These are phyloP conservation scores for Quiscalus mexicanus DNA, from an alignment of 2,113 vertebrate species.

Conservation along the genomic window DNA sequence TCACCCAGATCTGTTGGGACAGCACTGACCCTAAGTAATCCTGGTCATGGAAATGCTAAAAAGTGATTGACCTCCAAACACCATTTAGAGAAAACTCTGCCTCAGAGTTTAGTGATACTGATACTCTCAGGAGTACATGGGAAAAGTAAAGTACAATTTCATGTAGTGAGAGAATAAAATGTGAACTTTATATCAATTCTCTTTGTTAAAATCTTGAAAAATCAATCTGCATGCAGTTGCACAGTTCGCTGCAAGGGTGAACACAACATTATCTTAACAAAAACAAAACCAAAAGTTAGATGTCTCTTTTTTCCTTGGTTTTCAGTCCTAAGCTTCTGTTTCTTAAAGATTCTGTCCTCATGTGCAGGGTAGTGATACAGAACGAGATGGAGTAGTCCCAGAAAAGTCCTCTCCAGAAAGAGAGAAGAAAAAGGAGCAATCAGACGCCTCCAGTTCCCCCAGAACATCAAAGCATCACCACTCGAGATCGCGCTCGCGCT, in stretches of 20 bases:
- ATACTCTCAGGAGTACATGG: not conserved
- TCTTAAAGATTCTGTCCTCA: not conserved
- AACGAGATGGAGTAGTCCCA: conserved; percentile 78
- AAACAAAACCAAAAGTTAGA: not conserved
- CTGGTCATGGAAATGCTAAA: not conserved
- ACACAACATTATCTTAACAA: not conserved
- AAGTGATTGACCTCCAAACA: not conserved
- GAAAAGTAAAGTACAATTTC: not conserved
- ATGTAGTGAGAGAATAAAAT: not conserved
- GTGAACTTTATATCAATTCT: not conserved
- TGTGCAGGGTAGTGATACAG: conserved; percentile 86
- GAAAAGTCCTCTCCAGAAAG: conserved; percentile 82
- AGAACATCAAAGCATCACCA: conserved; percentile 90
- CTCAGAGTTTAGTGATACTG: not conserved
- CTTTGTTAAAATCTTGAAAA: not conserved
- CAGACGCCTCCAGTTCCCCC: conserved; percentile 88
- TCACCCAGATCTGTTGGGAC: not conserved
- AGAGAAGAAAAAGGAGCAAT: conserved; percentile 85
- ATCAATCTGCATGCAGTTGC: not conserved
- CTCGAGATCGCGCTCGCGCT: conserved; percentile 91
- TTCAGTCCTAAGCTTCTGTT: not conserved
- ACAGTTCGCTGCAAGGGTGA: not conserved
- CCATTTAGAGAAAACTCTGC: not conserved
- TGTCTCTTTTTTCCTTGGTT: not conserved
- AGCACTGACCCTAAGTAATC: not conserved